These are phyloP conservation scores for Crocodylus rhombifer DNA, from an alignment of 2,797 vertebrate genomes.

Conservation along the genomic window DNA sequence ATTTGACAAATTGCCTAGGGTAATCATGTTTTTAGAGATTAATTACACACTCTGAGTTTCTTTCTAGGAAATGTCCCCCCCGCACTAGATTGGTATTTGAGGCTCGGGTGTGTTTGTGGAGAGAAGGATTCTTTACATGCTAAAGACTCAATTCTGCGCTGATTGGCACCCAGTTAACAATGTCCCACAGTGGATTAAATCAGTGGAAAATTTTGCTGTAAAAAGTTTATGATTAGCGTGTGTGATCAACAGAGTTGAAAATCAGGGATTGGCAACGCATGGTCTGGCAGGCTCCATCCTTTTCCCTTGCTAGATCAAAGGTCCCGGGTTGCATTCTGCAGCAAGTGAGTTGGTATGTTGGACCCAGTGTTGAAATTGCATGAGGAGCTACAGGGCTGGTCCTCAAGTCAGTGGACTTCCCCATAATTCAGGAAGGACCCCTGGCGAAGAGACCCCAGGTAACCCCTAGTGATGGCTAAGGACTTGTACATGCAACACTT, in stretches of 20 bases:
- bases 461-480: not conserved
- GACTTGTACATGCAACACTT: no score
- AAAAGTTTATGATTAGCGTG: not conserved
- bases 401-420: not conserved
- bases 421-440: not conserved
- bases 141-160: not conserved
- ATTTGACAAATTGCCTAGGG: not conserved
- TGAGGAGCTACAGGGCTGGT: not conserved
- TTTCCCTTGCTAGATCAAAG: not conserved
- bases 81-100: not conserved
- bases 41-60: not conserved
- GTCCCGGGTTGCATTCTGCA: not conserved
- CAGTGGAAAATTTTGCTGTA: not conserved
- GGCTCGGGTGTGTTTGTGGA: not conserved
- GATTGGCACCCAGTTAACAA: not conserved
- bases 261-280: not conserved
- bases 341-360: not conserved
- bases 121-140: not conserved
- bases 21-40: slow-evolving; percentile 1
- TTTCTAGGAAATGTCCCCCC: slow-evolving; percentile 34
- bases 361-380: accelerated
- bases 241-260: not conserved
- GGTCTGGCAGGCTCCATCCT: not conserved
- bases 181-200: not conserved
- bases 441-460: not conserved